Evolutionary conservation across 2,888 invertebrate genomes (phyloP), one percentile per base, ranked within the genome.

Genomic region (Eremobia ochroleuca): DNA sequence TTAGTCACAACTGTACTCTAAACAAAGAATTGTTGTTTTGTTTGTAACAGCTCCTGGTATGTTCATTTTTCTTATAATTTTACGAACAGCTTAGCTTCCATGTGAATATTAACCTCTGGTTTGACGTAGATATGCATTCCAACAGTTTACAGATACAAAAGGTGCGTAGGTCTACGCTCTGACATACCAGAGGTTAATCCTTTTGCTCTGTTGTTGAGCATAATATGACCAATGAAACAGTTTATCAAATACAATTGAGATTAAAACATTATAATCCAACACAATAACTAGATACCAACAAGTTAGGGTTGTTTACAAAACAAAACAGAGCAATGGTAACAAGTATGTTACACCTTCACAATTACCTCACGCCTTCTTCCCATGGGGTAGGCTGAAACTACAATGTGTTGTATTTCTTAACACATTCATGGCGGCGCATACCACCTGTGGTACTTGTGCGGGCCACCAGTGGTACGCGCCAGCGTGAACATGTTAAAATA

Each of bases 31-130:
- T 55, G 3, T 37, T 25, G 34, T 40, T 64, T 61, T 59, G 34
- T 52, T 68, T 64, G 55, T 49, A 83, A 43, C 79, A 76, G 82
- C 75, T 79, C 72, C 31, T 74, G 34, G 6, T 52, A 25, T 62
- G 46, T 28, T 58, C 28, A 49, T 28, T 61, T 66, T 70, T 28
- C 34, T 18, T 58, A 40, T 4, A 15, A 59, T 25, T 34, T 25
- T 49, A 59, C 15, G 25, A 34, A 61, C 25, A 25, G 34, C 13
- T 49, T 18, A 68, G 40, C 55, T 68, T 65, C 4, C 58, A 2
- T 40, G 15, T 59, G 21, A 49, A 31, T 34, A 28, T 61, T 28
- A n/a, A n/a, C n/a, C n/a, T n/a, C n/a, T n/a, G n/a, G n/a, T n/a
- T n/a, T n/a, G n/a, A n/a, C n/a, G n/a, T n/a, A n/a, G n/a, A n/a